These are phyloP conservation scores for Trichogramma evanescens DNA, from an alignment of 2,888 invertebrate genomes.

Conservation along the genomic window DNA sequence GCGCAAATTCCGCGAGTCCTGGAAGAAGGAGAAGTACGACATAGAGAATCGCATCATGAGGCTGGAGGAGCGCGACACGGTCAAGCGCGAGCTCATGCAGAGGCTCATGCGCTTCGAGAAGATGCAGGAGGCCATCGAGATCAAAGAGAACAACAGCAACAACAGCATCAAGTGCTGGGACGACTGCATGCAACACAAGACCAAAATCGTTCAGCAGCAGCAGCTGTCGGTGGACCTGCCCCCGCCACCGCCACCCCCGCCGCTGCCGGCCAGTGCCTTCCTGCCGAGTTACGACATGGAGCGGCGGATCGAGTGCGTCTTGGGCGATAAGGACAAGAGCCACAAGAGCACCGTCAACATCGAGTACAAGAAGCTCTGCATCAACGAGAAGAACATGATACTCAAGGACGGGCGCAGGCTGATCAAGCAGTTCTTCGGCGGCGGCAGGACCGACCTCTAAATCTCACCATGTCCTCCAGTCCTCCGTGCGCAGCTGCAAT, in stretches of 20 bases:
- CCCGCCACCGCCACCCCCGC: too few species aligned
- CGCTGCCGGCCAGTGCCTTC: background rate
- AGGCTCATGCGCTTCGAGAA: constrained; percentile 3
- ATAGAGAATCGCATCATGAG: constrained; percentile 11
- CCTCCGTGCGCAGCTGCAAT: too few species aligned
- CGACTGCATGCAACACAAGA: too few species aligned
- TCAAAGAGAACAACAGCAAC: constrained; percentile 7
- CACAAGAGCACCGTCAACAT: constrained; percentile 9
- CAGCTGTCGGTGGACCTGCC: too few species aligned
- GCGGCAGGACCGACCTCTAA: constrained; percentile 9
- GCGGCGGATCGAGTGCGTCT: constrained; percentile 4
- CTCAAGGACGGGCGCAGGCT: constrained; percentile 11
- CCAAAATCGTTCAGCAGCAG: too few species aligned
- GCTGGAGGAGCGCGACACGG: constrained; percentile 11
- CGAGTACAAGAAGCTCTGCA: constrained; percentile 10
- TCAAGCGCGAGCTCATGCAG: constrained; percentile 6
- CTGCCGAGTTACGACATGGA: background rate
- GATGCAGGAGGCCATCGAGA: constrained; percentile 9
- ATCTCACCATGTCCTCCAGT: too few species aligned
- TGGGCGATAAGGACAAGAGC: background rate
- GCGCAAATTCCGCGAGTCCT: constrained; percentile 8
- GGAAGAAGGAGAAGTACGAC: constrained; percentile 13
- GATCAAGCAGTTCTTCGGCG: constrained; percentile 6
- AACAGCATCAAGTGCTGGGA: background rate
- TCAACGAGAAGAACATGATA: constrained; percentile 9